Conservation (phyloP, 1,140 invertebrate genomes). For the Caenorhabditis inopinata region DNA sequence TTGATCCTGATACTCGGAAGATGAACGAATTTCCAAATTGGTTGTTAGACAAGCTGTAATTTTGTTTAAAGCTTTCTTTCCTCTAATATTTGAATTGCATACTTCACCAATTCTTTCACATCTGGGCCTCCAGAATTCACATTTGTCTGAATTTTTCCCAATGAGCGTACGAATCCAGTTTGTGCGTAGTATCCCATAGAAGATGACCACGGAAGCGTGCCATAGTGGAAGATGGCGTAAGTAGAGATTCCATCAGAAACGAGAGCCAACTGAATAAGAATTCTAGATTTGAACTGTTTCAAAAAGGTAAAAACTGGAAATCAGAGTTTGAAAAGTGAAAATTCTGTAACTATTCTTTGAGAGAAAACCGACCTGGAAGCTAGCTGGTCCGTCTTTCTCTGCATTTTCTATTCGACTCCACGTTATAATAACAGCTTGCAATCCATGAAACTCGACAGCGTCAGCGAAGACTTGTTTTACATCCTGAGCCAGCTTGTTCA, state of each 20-base stretch:
- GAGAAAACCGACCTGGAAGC: slow-evolving; percentile 37
- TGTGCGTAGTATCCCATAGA: slow-evolving; percentile 46
- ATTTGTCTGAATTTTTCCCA: slow-evolving; percentile 39
- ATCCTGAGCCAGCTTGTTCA: slow-evolving; percentile 28
- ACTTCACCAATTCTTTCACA: slow-evolving; percentile 40
- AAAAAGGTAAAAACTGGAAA: no score
- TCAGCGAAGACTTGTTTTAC: slow-evolving; percentile 32
- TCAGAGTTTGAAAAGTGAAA: no score
- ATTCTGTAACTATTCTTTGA: not conserved
- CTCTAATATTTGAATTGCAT: not conserved
- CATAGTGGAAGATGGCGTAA: slow-evolving; percentile 41
- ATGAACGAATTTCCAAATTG: slow-evolving; percentile 45
- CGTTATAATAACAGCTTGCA: slow-evolving; percentile 42
- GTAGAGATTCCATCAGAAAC: slow-evolving; percentile 42
- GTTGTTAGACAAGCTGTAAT: slow-evolving; percentile 41
- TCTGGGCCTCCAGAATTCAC: slow-evolving; percentile 44
- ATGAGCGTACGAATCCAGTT: slow-evolving; percentile 28
- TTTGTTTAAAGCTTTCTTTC: no score
- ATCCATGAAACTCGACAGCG: slow-evolving; percentile 31
- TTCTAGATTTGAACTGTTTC: no score
- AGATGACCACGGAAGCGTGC: slow-evolving; percentile 35
- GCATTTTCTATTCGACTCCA: slow-evolving; percentile 36
- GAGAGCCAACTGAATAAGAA: slow-evolving; percentile 44
- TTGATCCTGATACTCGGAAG: slow-evolving; percentile 46
- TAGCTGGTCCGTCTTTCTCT: slow-evolving; percentile 30